Percentiles rank a stretch among this genome's conserved stretches.
Conservation (phyloP, 2,888 invertebrate genomes). For the Conus canariensis region DNA sequence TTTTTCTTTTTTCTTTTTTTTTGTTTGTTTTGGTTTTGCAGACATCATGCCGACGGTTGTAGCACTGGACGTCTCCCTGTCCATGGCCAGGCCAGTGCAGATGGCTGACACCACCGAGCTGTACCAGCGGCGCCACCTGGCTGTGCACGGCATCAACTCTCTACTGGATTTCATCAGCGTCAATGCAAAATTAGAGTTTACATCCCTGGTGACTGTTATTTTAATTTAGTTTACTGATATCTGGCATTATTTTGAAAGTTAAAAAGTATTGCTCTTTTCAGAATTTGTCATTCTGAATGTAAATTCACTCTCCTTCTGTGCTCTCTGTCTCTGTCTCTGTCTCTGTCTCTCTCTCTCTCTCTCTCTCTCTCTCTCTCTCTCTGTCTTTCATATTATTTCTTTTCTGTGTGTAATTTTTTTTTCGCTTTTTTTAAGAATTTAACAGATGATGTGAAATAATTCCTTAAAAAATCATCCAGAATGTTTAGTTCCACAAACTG, state of each 20-base stretch:
- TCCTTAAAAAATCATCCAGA: no score
- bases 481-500: no score
- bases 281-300: no score
- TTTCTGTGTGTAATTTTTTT: no score
- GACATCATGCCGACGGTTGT: slow-evolving; percentile 86
- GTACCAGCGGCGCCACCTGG: slow-evolving; percentile 83
- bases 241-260: background rate
- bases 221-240: background rate
- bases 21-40: background rate
- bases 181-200: slow-evolving; percentile 86
- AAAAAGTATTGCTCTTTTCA: no score
- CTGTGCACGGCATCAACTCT: slow-evolving; percentile 84
- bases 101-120: slow-evolving; percentile 82
- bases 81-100: slow-evolving; percentile 83
- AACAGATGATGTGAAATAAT: no score
- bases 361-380: no score
- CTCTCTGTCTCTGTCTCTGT: no score
- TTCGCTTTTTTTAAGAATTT: no score
- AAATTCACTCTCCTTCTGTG: background rate
- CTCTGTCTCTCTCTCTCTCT: no score
- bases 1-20: no score
- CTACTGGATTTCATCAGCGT: slow-evolving; percentile 84
- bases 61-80: slow-evolving; percentile 86
- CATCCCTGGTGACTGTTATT: slow-evolving; percentile 82
- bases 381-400: no score